phyloP scores from a whole-genome alignment of 1,140 invertebrate genomes.

The Diachasmimorpha longicaudata region DNA sequence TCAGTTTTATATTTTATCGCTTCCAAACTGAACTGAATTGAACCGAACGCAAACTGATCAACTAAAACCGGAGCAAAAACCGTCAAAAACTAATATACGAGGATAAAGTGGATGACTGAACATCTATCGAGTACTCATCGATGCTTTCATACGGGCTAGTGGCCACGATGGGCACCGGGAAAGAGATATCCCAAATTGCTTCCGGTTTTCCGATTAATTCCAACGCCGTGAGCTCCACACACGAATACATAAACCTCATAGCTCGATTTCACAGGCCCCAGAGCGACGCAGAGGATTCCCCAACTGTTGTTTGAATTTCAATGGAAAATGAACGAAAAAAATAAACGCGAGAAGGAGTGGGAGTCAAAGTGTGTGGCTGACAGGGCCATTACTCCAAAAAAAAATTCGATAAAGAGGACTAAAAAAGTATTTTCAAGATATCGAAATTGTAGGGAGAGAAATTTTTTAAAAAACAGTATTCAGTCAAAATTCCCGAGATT shows the following conservation, averaged over 20 bases:
- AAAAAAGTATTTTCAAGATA: background rate
- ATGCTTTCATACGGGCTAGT: constrained; percentile 12
- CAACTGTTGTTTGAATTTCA: constrained; percentile 5
- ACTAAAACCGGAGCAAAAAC: background rate
- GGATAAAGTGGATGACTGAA: background rate
- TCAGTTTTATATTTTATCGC: no score
- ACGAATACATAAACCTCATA: background rate
- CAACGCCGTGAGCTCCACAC: constrained; percentile 21
- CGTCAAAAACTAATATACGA: background rate
- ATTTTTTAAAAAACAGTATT: no score
- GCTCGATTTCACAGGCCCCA: constrained; percentile 2
- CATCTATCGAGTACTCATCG: constrained; percentile 7
- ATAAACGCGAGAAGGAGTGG: background rate
- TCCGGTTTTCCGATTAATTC: constrained; percentile 52
- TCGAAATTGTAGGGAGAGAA: background rate
- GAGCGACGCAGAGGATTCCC: background rate
- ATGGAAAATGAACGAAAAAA: background rate
- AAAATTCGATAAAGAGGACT: background rate
- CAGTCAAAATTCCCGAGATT: no score
- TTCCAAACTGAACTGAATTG: no score
- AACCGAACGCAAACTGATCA: no score
- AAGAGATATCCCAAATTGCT: constrained; percentile 41
- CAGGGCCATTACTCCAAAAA: constrained; percentile 36
- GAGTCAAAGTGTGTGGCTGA: constrained; percentile 34
- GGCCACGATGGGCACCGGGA: constrained; percentile 4